Evolutionary conservation across 2,888 invertebrate species (phyloP).

Genomic region (Furcula furcula): DNA sequence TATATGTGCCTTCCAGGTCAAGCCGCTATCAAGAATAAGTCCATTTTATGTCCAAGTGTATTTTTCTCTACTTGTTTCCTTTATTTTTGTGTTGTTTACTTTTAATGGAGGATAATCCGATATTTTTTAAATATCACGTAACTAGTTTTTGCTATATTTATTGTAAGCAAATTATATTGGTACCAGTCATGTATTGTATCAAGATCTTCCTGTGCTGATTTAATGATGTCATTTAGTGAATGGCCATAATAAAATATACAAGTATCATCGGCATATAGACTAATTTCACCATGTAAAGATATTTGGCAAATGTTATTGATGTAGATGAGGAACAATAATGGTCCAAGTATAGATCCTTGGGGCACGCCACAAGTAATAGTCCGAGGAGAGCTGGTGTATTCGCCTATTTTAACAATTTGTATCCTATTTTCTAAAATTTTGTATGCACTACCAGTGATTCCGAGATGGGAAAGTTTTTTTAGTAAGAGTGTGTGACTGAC

Average conservation of each 20-base stretch:
- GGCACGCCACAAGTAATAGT: background rate
- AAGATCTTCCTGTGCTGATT: background rate
- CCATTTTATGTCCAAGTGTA: too few species aligned
- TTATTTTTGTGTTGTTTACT: background rate
- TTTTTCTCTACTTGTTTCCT: background rate
- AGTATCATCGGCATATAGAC: background rate
- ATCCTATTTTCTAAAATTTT: background rate
- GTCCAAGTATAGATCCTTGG: background rate
- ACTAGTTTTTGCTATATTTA: background rate
- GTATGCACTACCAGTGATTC: background rate
- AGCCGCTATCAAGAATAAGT: background rate
- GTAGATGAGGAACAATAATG: background rate
- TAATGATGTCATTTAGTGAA: background rate
- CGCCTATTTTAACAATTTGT: background rate
- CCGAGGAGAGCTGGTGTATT: background rate
- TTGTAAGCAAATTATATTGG: background rate
- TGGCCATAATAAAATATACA: background rate
- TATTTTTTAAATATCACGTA: background rate
- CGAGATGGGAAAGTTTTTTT: background rate
- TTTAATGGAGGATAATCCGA: background rate
- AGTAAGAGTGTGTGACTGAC: too few species aligned
- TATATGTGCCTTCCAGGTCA: background rate
- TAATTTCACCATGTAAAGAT: background rate
- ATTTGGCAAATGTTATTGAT: background rate
- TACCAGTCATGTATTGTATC: background rate